Evolutionary conservation across 92 coral and sea anemone genomes (phyloP).

Genomic region (Heliopora coerulea): DNA sequence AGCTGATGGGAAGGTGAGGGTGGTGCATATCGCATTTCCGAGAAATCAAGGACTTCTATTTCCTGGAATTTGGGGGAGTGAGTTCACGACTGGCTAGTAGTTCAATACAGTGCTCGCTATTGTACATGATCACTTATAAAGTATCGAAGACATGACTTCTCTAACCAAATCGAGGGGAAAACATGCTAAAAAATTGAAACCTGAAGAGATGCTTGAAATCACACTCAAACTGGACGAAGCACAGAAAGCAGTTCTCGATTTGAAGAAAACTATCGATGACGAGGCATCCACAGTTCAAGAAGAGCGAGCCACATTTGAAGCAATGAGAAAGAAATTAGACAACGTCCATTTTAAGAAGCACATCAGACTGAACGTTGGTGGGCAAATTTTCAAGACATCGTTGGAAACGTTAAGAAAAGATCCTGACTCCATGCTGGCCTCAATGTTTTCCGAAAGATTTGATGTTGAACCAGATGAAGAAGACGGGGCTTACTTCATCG

Average conservation of each 20-base stretch:
- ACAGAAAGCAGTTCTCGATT: conserved; percentile 45
- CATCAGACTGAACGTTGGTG: conserved; percentile 65
- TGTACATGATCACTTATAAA: too few relatives aligned
- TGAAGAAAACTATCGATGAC: conserved; percentile 39
- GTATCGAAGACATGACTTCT: too few relatives aligned
- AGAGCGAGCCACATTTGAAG: conserved; percentile 57
- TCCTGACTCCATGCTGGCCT: conserved; percentile 71
- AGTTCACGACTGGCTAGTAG: too few relatives aligned
- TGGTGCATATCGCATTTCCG: too few relatives aligned
- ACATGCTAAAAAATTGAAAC: too few relatives aligned
- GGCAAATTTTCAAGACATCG: conserved; percentile 64
- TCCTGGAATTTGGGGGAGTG: too few relatives aligned
- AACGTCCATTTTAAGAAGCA: conserved; percentile 54
- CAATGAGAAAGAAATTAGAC: conserved; percentile 53
- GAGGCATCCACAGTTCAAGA: conserved; percentile 43
- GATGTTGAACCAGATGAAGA: conserved; percentile 64
- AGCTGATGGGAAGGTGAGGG: too few relatives aligned
- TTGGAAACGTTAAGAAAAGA: conserved; percentile 58
- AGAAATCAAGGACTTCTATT: too few relatives aligned
- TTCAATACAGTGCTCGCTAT: too few relatives aligned
- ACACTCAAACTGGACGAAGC: conserved; percentile 34
- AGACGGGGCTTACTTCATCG: conserved; percentile 69
- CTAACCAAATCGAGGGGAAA: too few relatives aligned
- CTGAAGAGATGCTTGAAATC: conserved; percentile 13
- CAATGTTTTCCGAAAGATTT: conserved; percentile 75